A percentile compares a stretch with the other conserved stretches of the same genome.
phyloP scores from a whole-genome alignment of 1,140 invertebrate genomes.

The Tetragnatha versicolor region DNA sequence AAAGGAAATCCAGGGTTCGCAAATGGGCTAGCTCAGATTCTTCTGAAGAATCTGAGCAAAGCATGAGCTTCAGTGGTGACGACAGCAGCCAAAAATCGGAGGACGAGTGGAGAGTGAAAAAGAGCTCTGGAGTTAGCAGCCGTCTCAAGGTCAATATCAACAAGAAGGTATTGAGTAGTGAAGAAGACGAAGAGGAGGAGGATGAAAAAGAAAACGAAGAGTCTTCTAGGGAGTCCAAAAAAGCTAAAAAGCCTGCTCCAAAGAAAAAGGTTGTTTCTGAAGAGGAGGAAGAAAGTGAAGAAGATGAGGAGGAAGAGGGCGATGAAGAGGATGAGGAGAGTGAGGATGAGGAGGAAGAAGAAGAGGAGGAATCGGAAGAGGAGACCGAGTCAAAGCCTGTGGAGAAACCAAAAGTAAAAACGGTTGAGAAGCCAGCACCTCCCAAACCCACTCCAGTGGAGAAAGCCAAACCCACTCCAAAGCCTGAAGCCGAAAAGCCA shows the following conservation, averaged over 20 bases:
- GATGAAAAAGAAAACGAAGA: slow-evolving; percentile 24
- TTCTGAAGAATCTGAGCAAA: slow-evolving; percentile 32
- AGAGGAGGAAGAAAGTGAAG: slow-evolving; percentile 71
- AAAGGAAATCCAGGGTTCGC: slow-evolving; percentile 4
- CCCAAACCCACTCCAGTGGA: neutral
- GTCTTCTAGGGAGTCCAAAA: no score
- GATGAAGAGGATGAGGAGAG: slow-evolving; percentile 59
- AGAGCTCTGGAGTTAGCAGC: slow-evolving; percentile 12
- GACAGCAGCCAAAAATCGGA: slow-evolving; percentile 6
- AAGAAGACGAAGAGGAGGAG: slow-evolving; percentile 20
- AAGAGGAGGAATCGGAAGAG: slow-evolving; percentile 18
- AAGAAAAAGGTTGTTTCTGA: slow-evolving; percentile 69
- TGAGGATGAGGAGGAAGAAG: slow-evolving; percentile 58
- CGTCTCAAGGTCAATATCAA: slow-evolving; percentile 32
- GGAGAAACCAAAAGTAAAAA: neutral
- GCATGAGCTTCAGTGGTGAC: neutral
- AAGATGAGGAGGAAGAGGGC: slow-evolving; percentile 64
- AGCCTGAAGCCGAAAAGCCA: neutral
- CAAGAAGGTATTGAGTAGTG: slow-evolving; percentile 39
- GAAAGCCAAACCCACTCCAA: neutral
- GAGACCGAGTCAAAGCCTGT: neutral
- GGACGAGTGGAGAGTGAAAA: slow-evolving; percentile 40
- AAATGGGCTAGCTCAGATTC: slow-evolving; percentile 20
- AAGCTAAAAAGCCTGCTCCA: slow-evolving; percentile 46
- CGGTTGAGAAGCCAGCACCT: neutral